phyloP scores from a whole-genome alignment of 2,113 vertebrate species.

The Corapipo altera region DNA sequence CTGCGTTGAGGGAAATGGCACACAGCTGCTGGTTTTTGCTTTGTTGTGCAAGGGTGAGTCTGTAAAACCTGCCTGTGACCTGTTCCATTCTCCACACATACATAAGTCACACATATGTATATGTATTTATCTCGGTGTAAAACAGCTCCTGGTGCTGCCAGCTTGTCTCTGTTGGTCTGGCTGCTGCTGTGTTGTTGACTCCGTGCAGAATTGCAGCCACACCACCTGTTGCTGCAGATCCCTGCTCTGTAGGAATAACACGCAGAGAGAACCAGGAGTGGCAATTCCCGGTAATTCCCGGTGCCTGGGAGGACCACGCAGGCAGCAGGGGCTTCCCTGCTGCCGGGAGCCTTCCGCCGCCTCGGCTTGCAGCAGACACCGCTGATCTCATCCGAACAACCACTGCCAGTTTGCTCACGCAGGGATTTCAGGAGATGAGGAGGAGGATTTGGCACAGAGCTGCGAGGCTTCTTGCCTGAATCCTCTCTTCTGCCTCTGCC shows the following conservation, averaged over 20 bases:
- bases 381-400: neutral
- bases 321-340: neutral
- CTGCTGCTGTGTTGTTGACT: neutral
- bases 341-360: rapidly evolving
- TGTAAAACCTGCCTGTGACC: neutral
- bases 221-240: neutral
- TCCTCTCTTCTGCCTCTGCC: neutral
- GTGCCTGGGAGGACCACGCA: rapidly evolving
- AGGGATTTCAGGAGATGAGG: neutral
- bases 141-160: neutral
- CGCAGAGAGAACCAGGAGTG: neutral
- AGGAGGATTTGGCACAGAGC: neutral
- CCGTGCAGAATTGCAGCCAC: rapidly evolving
- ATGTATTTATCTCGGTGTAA: neutral
- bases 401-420: neutral
- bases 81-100: rapidly evolving
- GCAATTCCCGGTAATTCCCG: neutral
- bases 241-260: neutral
- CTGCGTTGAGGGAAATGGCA: neutral
- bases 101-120: rapidly evolving
- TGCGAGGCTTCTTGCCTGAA: neutral
- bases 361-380: rapidly evolving
- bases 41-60: neutral
- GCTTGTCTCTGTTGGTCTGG: neutral
- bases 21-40: neutral